Conservation (phyloP, 2,888 invertebrate genomes). For the Bimastos eiseni region DNA sequence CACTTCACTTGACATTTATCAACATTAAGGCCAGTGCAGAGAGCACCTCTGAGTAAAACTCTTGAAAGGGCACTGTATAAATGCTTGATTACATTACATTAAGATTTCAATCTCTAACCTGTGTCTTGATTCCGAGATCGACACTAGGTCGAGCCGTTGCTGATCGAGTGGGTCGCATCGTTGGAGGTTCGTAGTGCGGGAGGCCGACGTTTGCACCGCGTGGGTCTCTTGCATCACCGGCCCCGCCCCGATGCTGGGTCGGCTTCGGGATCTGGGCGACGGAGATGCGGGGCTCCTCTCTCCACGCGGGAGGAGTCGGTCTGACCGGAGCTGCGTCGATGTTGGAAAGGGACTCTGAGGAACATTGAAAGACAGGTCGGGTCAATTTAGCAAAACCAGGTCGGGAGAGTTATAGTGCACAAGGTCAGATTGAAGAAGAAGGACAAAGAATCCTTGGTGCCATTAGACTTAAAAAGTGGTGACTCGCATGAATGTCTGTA, state of each 20-base stretch:
- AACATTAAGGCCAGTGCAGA: too few relatives aligned
- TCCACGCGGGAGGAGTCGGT: neutral
- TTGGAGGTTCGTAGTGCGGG: neutral
- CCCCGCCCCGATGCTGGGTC: neutral
- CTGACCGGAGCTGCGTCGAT: neutral
- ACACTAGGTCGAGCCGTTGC: conserved; percentile 27
- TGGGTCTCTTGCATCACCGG: neutral
- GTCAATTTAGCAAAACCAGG: too few relatives aligned
- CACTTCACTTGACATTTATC: too few relatives aligned
- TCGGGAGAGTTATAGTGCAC: too few relatives aligned
- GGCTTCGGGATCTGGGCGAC: conserved; percentile 2
- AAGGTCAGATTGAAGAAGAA: too few relatives aligned
- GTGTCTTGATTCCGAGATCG: conserved; percentile 24
- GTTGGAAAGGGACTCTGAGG: neutral
- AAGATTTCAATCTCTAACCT: neutral
- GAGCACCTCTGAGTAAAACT: too few relatives aligned
- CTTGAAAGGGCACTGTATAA: too few relatives aligned
- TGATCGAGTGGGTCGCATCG: neutral
- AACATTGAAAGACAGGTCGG: neutral
- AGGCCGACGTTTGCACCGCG: neutral
- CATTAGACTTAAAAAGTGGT: too few relatives aligned
- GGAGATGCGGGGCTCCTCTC: neutral
- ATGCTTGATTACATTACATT: too few relatives aligned
- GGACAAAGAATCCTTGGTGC: too few relatives aligned
- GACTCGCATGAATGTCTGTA: too few relatives aligned